Evolutionary conservation across 2,888 invertebrate genomes (phyloP).

Genomic region (Gerris lacustris): DNA sequence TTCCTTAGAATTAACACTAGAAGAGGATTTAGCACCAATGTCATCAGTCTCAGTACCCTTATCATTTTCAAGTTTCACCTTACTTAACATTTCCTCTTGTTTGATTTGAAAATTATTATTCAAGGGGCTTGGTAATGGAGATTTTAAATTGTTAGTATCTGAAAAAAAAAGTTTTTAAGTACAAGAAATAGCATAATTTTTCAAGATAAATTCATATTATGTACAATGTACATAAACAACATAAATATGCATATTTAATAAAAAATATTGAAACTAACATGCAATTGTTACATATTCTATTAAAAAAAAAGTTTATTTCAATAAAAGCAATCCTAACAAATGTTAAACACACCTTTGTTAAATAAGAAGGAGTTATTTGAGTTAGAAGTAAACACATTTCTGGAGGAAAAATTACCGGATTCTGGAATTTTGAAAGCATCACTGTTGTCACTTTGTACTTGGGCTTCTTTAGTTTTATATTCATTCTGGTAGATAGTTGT

Average conservation of each 20-base stretch:
- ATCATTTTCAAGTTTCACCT: not conserved
- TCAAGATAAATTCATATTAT: too few relatives aligned
- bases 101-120: not conserved
- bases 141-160: too few relatives aligned
- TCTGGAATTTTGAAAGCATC: not conserved
- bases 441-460: not conserved
- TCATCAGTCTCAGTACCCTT: not conserved
- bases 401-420: not conserved
- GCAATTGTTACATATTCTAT: too few relatives aligned
- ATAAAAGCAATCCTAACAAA: not conserved
- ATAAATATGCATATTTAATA: too few relatives aligned
- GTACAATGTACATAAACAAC: too few relatives aligned
- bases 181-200: too few relatives aligned
- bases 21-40: not conserved
- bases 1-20: slow-evolving; percentile 40
- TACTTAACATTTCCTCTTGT: not conserved
- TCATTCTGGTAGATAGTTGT: not conserved
- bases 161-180: too few relatives aligned
- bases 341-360: not conserved
- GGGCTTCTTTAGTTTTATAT: not conserved
- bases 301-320: too few relatives aligned
- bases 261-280: too few relatives aligned
- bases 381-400: not conserved
- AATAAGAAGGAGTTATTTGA: not conserved
- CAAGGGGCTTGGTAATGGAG: not conserved